Percentiles rank a stretch among this genome's conserved stretches.
phyloP scores from a whole-genome alignment of 2,888 invertebrate species.

The Sepiola atlantica region DNA sequence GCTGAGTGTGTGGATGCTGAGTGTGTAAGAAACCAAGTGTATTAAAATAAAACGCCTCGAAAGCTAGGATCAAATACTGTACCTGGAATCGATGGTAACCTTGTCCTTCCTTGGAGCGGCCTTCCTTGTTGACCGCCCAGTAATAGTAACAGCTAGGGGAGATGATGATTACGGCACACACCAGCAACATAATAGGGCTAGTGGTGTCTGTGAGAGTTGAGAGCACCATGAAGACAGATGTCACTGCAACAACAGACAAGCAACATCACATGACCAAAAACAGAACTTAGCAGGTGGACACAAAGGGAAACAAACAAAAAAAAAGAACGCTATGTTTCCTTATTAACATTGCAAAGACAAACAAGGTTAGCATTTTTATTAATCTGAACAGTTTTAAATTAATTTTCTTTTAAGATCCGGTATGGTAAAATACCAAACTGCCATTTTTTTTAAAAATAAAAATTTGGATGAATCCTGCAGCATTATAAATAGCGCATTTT shows the following conservation, averaged over 20 bases:
- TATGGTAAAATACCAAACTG: too few species aligned
- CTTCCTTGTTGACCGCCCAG: slow-evolving; percentile 45
- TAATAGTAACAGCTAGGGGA: slow-evolving; percentile 46
- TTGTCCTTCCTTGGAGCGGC: slow-evolving; percentile 47
- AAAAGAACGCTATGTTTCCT: not conserved
- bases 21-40: not conserved
- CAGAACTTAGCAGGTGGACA: slow-evolving; percentile 23
- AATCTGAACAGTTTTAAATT: not conserved
- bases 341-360: slow-evolving; percentile 23
- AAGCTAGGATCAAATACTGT: slow-evolving; percentile 40
- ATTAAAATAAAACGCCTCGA: not conserved
- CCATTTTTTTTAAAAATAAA: too few species aligned
- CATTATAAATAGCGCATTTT: too few species aligned
- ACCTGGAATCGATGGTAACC: slow-evolving; percentile 46
- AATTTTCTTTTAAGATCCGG: too few species aligned
- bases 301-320: not conserved
- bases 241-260: slow-evolving; percentile 46
- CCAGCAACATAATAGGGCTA: slow-evolving; percentile 45
- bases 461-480: too few species aligned
- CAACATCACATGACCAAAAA: slow-evolving; percentile 46
- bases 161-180: slow-evolving; percentile 46
- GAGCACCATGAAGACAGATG: slow-evolving; percentile 45
- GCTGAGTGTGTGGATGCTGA: not conserved
- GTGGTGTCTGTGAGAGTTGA: slow-evolving; percentile 45
- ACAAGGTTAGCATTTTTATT: not conserved